Conservation (phyloP, 2,113 vertebrate species). For the Alexandromys fortis region DNA sequence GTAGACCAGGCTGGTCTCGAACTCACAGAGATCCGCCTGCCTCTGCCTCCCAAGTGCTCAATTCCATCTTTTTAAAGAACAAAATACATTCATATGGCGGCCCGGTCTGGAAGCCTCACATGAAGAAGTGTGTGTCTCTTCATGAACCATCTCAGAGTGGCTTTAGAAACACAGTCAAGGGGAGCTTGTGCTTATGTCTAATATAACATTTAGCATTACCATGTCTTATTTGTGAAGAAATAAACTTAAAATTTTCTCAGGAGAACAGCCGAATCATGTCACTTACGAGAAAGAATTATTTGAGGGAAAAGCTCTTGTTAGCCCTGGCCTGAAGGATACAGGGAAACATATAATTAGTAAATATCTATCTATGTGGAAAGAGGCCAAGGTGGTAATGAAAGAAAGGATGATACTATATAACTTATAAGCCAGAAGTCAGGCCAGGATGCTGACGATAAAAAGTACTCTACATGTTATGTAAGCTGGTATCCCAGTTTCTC, state of each 20-base stretch:
- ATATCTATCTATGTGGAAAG: background rate
- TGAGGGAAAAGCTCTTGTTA: background rate
- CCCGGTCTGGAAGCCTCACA: background rate
- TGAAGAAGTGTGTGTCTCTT: background rate
- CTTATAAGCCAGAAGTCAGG: slow-evolving; percentile 31
- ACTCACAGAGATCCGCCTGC: no score
- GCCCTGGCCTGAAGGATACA: background rate
- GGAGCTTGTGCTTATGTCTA: slow-evolving; percentile 1
- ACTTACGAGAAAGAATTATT: slow-evolving; percentile 1
- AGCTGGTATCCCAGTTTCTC: slow-evolving; percentile 66
- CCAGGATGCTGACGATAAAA: slow-evolving; percentile 12
- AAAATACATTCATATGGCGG: background rate
- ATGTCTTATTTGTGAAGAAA: slow-evolving; percentile 18
- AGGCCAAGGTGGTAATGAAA: background rate
- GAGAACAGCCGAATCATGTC: background rate
- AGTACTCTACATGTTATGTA: slow-evolving; percentile 43
- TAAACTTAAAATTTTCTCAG: background rate
- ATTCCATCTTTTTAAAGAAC: background rate
- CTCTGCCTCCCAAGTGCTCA: background rate
- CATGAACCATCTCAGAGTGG: background rate
- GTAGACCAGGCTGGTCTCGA: no score
- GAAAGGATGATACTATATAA: background rate
- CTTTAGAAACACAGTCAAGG: background rate
- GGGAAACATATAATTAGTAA: background rate
- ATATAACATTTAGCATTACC: background rate